Base-by-base conservation (phyloP, 2,888 invertebrate genomes). In the Agrochola litura region DNA sequence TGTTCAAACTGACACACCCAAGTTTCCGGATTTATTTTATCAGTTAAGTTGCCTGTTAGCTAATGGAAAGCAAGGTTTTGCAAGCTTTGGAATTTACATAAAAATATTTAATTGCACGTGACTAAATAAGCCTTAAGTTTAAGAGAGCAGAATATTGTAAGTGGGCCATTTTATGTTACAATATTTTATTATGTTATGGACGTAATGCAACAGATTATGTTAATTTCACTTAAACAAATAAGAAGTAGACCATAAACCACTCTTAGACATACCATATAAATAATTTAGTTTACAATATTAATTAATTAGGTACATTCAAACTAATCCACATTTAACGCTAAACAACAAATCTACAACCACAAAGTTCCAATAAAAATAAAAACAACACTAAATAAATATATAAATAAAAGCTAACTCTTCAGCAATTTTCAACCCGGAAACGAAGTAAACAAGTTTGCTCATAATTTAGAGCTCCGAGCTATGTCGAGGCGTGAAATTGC, bases 391-490 rank as follows among this genome's bases (percentile, higher is more conserved):
- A 71, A 49, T 41, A 56, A 46, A 58, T 30, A 12, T 67, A 49
- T 9, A 64, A 67, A 70, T 60, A 56, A 58, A 60, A 66, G 54
- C 43, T 37, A 49, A 65, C 81, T 77, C 72, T 73, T 74, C 66
- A 75, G 65, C 63, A 78, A 82, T 85, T 84, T 84, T 69, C 73
- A 37, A 81, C 85, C 73, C 77, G 85, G 85, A 86, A 87, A 70
- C 75, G 25, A 76, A 66, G 41, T 63, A 68, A 83, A 83, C 71
- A 79, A 75, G 54, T 73, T 77, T 70, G 65, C 73, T 82, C 66
- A 79, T 77, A 79, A 72, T 82, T 85, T 68, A 79, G 70, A 52
- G 78, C 76, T 78, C 43, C 49, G 66, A 80, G 77, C 58, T 46
- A 66, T 49, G 72, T 73, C 43, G 60, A 43, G 67, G 82, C 85